Evolutionary conservation across 2,888 invertebrate genomes (phyloP).

Genomic region (Sarcophaga variegata): DNA sequence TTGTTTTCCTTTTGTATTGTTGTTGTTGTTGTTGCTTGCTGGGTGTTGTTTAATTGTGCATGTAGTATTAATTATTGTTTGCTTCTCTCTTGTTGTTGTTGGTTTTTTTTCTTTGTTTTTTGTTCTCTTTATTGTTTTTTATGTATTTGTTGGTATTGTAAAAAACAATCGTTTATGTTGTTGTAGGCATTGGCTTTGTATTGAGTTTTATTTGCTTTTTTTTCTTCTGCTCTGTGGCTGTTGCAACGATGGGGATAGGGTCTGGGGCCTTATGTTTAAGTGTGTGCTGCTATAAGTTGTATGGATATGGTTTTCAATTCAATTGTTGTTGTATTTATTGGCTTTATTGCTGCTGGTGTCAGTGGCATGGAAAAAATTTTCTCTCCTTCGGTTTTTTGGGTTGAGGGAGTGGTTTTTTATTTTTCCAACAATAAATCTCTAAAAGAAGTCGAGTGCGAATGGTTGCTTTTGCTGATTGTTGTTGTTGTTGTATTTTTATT

Average conservation of each 20-base stretch:
- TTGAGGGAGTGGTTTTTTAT: constrained; percentile 1
- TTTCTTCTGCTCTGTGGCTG: constrained; percentile 45
- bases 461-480: constrained; percentile 26
- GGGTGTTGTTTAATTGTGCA: constrained; percentile 54
- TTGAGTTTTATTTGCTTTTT: constrained; percentile 2
- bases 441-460: constrained; percentile 55
- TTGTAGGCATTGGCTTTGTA: constrained; percentile 30
- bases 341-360: neutral
- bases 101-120: neutral
- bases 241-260: constrained; percentile 3
- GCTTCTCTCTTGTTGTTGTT: constrained; percentile 12
- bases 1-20: neutral
- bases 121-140: constrained; percentile 7
- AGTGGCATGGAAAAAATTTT: constrained; percentile 33
- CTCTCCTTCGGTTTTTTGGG: neutral
- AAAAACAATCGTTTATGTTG: neutral
- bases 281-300: constrained; percentile 21
- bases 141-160: neutral
- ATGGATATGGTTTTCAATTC: constrained; percentile 6
- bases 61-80: constrained; percentile 58
- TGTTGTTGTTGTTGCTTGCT: neutral
- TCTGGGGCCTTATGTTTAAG: neutral
- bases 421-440: constrained; percentile 50
- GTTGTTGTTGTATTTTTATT: constrained; percentile 15
- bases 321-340: constrained; percentile 17